A percentile compares a stretch with the other conserved stretches of the same genome.
These are phyloP conservation scores for Drosophila truncata DNA, from an alignment of 1,140 invertebrate species.

Conservation along the genomic window DNA sequence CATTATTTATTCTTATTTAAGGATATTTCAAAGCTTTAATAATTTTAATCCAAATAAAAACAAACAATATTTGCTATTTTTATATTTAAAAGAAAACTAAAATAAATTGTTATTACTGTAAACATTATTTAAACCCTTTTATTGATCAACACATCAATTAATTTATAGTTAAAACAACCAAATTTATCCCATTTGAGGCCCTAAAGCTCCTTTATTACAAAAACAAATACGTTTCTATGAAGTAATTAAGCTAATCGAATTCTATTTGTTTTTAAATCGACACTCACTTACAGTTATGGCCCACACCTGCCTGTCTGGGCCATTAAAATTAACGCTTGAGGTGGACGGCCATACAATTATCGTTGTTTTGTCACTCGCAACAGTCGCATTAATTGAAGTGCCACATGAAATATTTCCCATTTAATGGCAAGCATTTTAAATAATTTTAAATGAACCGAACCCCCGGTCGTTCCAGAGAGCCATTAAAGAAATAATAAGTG, in stretches of 20 bases:
- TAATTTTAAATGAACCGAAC: conserved; percentile 60
- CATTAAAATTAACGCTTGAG: conserved; percentile 36
- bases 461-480: conserved; percentile 23
- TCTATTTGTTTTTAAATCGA: conserved; percentile 16
- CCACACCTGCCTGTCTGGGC: conserved; percentile 18
- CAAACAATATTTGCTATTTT: too few species aligned
- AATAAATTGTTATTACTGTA: too few species aligned
- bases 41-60: too few species aligned
- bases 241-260: conserved; percentile 9
- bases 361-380: conserved; percentile 43
- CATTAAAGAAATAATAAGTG: conserved; percentile 61
- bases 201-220: too few species aligned
- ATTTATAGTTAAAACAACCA: too few species aligned
- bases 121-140: too few species aligned
- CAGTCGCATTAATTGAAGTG: conserved; percentile 59
- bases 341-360: conserved; percentile 27
- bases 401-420: conserved; percentile 49
- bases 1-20: too few species aligned
- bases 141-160: too few species aligned
- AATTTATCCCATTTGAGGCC: too few species aligned
- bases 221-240: background rate
- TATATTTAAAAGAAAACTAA: too few species aligned
- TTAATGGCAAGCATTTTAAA: conserved; percentile 54
- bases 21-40: too few species aligned
- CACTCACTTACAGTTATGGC: conserved; percentile 19